Base-by-base conservation (phyloP, 1,140 invertebrate genomes). In the Drosophila parabipectinata region DNA sequence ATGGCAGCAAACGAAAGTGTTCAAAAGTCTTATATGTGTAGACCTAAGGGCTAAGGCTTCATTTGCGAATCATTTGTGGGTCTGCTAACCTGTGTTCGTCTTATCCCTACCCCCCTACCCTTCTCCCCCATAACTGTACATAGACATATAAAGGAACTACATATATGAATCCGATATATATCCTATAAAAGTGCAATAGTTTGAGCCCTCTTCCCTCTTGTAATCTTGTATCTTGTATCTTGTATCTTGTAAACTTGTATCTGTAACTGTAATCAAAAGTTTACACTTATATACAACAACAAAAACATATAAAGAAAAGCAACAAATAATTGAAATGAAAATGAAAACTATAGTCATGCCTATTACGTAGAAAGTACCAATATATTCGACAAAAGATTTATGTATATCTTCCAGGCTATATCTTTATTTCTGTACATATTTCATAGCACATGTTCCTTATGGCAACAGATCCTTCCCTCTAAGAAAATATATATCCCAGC, bases 101-200 rank as follows among this genome's bases (percentile, higher is more conserved):
- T 18, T 6, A 4, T 37, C 10, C 34, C 10, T 4, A 12, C 10
- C 24, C 6, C 37, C 44, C 26, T 5, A 5, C 10, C 26, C 9
- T 4, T 8, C n/a, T 18, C 57, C 28, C 44, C 57, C 5, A 47
- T 7, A 63, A 34, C 37, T 69, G 67, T 69, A 69, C 26, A 69
- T 69, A 81, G 47, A 58, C 39, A 56, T 62, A 52, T 47, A 45
- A 39, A 57, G 48, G 57, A 32, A 44, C 26, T 57, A 21, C 21
- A 57, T 73, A 45, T 60, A 60, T 56, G 1, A 47, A 57, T 28
- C 26, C 26, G 26, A 28, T 34, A 50, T 37, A 47, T 59, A 76
- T 44, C 58, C 62, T 59, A 56, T 64, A 60, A 84, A 79, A 64
- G 73, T 87, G 81, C 62, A 84, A 84, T 80, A 84, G 77, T 77